phyloP scores from a whole-genome alignment of 1,140 invertebrate species.

The Zaprionus ornatus region DNA sequence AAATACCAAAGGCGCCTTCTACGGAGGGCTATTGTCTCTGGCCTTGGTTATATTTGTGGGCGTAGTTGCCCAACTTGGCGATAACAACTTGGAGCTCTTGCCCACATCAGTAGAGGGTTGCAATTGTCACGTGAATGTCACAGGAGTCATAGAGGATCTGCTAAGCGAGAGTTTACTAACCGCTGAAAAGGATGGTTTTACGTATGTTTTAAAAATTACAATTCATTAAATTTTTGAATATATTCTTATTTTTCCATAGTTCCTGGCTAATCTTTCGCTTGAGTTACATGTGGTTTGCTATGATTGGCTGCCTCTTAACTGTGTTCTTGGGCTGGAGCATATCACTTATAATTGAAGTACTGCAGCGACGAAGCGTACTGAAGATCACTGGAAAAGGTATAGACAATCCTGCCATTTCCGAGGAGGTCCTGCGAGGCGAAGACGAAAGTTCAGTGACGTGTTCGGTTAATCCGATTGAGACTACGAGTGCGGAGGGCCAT shows the following conservation, averaged over 20 bases:
- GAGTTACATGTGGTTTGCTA: slow-evolving; percentile 89
- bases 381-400: slow-evolving; percentile 85
- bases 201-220: slow-evolving; percentile 50
- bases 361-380: slow-evolving; percentile 69
- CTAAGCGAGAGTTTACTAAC: slow-evolving; percentile 43
- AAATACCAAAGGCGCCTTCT: slow-evolving; percentile 87
- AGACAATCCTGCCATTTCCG: slow-evolving; percentile 57
- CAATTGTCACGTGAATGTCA: slow-evolving; percentile 83
- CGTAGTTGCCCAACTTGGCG: slow-evolving; percentile 84
- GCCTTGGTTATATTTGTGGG: slow-evolving; percentile 84
- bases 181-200: slow-evolving; percentile 47
- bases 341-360: slow-evolving; percentile 87
- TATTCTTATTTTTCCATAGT: slow-evolving; percentile 28
- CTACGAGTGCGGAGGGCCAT: slow-evolving; percentile 49
- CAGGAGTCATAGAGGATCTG: slow-evolving; percentile 47
- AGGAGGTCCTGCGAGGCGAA: slow-evolving; percentile 61
- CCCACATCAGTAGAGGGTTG: slow-evolving; percentile 84
- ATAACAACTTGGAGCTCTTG: slow-evolving; percentile 83
- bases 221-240: not conserved
- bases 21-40: slow-evolving; percentile 84
- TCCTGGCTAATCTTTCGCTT: slow-evolving; percentile 87
- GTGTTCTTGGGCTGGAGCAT: slow-evolving; percentile 89
- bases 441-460: slow-evolving; percentile 47
- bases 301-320: slow-evolving; percentile 89
- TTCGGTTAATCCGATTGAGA: slow-evolving; percentile 32